Evolutionary conservation across 53 echinoderm and acorn worm genomes (phyloP), one percentile per base, ranked within the genome.

Genomic region (Crossaster papposus): DNA sequence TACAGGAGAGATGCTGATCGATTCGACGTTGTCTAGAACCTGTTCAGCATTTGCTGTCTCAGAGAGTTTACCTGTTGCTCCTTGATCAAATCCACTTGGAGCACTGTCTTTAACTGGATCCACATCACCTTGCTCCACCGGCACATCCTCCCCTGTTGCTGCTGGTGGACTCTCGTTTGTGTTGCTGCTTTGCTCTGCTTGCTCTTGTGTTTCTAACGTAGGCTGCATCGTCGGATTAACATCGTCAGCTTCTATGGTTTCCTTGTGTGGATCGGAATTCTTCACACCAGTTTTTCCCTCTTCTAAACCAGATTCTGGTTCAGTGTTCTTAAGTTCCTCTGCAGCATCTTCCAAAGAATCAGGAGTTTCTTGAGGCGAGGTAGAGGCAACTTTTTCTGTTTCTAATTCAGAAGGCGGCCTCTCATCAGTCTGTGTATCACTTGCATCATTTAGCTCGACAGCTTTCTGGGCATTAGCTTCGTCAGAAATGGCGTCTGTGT

Each of bases 341-440:
- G 23, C 29, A 55, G 50, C 71, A 44, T 89, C 92, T 68, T 82
- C 68, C 71, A 31, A 51, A 11, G 58, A 28, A 31, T 54, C 91
- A 17, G 73, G 34, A 28, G 17, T 7, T 72, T 93, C 79, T 22
- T 62, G 81, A 33, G 73, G 10, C 28, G 68, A 0, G 68, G 3
- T 68, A 1, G 68, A 68, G 68, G 28, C 0, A 68, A 23, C 24
- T 26, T 68, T 26, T 23, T 68, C 68, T 24, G 29, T 68, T 68
- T 68, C n/a, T 28, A 24, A 10, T 17, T 8, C 36, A 36, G 28
- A 30, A 53, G 29, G 14, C 14, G 31, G 26, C 18, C 79, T 54
- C 30, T 50, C 58, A 4, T 58, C 53, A 54, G 65, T 33, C 64
- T 62, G n/a, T 30, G 63, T 63, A 65, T 78, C 51, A 23, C 37